Evolutionary conservation across 2,888 invertebrate genomes (phyloP).

Genomic region (Hirtodrosophila trivittata): DNA sequence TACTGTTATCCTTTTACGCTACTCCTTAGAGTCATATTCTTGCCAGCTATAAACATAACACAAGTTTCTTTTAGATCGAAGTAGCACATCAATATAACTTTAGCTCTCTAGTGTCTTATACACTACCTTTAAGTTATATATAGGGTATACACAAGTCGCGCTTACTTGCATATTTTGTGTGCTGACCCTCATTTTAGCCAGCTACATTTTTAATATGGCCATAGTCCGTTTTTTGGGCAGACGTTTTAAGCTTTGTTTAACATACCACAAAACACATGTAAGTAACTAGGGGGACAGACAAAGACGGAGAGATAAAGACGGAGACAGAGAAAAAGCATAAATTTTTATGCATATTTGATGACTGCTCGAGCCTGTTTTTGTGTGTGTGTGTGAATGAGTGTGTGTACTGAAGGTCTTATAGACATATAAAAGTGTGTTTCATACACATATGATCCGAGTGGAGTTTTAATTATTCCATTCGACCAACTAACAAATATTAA

Average conservation of each 20-base stretch:
- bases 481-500: too few relatives aligned
- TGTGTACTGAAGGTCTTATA: too few relatives aligned
- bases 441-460: too few relatives aligned
- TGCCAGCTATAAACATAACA: too few relatives aligned
- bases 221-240: slow-evolving; percentile 31
- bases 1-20: too few relatives aligned
- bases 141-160: slow-evolving; percentile 8
- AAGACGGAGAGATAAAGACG: neutral
- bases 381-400: slow-evolving; percentile 1
- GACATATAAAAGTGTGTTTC: too few relatives aligned
- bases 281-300: slow-evolving; percentile 7
- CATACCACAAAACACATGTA: slow-evolving; percentile 44
- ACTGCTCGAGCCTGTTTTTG: slow-evolving; percentile 6
- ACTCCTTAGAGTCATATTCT: too few relatives aligned
- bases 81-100: too few relatives aligned
- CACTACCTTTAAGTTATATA: too few relatives aligned
- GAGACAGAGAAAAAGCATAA: neutral
- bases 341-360: slow-evolving; percentile 54
- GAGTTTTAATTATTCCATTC: too few relatives aligned
- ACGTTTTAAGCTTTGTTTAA: slow-evolving; percentile 45
- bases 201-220: slow-evolving; percentile 51
- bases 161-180: neutral
- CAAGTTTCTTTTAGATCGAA: too few relatives aligned
- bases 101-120: too few relatives aligned
- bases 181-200: slow-evolving; percentile 15